These are phyloP conservation scores for Oncorhynchus mykiss DNA, from an alignment of 2,113 vertebrate genomes.

Conservation along the genomic window DNA sequence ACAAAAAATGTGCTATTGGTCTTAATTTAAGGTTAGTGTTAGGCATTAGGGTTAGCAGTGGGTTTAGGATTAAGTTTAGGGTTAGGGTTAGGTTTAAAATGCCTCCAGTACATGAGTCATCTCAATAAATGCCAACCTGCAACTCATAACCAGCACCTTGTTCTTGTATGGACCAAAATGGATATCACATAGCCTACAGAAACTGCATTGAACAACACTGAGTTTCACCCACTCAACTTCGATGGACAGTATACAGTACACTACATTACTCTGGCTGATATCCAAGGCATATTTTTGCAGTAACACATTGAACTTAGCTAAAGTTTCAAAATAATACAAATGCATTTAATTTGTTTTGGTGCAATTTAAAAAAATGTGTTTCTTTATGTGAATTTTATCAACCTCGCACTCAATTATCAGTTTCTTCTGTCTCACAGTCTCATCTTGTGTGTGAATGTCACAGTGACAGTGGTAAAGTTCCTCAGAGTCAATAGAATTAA, in stretches of 20 bases:
- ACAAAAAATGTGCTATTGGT: too few relatives aligned
- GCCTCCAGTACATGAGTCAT: too few relatives aligned
- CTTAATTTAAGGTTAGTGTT: too few relatives aligned
- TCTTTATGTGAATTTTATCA: not conserved
- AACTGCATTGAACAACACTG: conserved; percentile 28
- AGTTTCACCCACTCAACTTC: conserved; percentile 62
- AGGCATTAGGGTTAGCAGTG: too few relatives aligned
- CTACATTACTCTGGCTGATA: conserved; percentile 48
- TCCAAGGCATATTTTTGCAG: conserved; percentile 44
- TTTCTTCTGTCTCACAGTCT: conserved; percentile 1
- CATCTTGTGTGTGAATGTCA: not conserved
- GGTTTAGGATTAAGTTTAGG: too few relatives aligned
- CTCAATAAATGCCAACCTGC: conserved; percentile 50
- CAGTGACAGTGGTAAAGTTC: not conserved
- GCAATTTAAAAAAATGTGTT: not conserved
- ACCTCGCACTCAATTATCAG: not conserved
- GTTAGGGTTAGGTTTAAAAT: too few relatives aligned
- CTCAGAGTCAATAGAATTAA: conserved; percentile 1
- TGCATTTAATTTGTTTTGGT: conserved; percentile 12
- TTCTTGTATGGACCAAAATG: conserved; percentile 54
- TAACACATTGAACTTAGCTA: conserved; percentile 18
- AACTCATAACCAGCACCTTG: conserved; percentile 66
- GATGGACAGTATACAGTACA: conserved; percentile 62
- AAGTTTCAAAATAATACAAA: conserved; percentile 27
- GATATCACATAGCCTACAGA: conserved; percentile 55